phyloP scores from a whole-genome alignment of 2,888 invertebrate species.

The Habroteleia sp. region DNA sequence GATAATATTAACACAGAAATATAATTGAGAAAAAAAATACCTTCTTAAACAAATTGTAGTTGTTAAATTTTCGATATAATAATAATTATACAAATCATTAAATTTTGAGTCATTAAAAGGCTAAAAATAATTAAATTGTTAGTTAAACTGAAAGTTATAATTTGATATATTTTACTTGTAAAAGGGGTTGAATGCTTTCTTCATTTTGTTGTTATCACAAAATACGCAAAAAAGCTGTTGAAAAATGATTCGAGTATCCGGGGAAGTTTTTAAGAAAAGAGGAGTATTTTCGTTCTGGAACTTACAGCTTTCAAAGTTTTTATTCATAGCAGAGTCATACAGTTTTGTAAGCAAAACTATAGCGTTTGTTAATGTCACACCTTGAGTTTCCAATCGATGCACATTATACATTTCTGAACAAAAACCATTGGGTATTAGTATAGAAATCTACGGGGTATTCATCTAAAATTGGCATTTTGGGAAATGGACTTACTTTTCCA shows the following conservation, averaged over 20 bases:
- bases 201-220: constrained; percentile 8
- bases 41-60: too few species aligned
- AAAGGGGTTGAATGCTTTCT: too few species aligned
- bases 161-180: too few species aligned
- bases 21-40: too few species aligned
- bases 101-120: too few species aligned
- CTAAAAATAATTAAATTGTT: too few species aligned
- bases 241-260: constrained; percentile 34
- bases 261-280: constrained; percentile 31
- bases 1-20: too few species aligned
- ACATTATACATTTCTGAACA: constrained; percentile 29
- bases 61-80: too few species aligned
- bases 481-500: constrained; percentile 83
- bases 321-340: too few species aligned
- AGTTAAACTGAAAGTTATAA: too few species aligned
- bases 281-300: constrained; percentile 20
- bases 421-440: constrained; percentile 21
- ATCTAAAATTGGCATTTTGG: neutral
- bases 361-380: constrained; percentile 30
- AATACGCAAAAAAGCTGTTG: constrained; percentile 19
- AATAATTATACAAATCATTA: too few species aligned
- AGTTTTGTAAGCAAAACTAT: constrained; percentile 26
- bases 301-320: constrained; percentile 27
- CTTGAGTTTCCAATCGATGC: constrained; percentile 23
- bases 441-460: constrained; percentile 5